A percentile compares a stretch with the other conserved stretches of the same genome.
Evolutionary conservation across 2,888 invertebrate genomes (phyloP).

Genomic region (Dicyrtomina minuta): DNA sequence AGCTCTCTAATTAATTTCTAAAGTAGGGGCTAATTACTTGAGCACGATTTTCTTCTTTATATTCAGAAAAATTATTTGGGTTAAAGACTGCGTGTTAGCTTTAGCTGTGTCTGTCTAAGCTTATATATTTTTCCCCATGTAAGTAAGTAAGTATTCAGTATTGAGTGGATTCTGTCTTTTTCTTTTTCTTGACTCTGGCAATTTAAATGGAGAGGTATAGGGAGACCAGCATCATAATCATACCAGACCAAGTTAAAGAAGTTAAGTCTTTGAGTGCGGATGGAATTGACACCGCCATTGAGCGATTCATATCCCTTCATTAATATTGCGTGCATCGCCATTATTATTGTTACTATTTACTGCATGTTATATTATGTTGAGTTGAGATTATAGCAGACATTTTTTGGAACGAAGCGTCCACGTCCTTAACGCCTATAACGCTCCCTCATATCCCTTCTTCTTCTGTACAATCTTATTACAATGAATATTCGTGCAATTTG

Average conservation of each 20-base stretch:
- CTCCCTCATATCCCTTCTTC: not conserved
- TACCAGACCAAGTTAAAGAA: no score
- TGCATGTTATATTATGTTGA: not conserved
- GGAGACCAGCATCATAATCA: no score
- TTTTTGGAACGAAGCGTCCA: no score
- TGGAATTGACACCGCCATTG: slow-evolving; percentile 8
- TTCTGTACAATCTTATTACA: not conserved
- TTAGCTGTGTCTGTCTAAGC: not conserved
- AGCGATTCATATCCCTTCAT: slow-evolving; percentile 12
- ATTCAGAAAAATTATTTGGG: slow-evolving; percentile 6
- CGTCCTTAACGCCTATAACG: no score
- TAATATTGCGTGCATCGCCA: not conserved
- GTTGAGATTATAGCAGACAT: no score
- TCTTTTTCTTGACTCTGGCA: no score
- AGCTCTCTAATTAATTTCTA: slow-evolving; percentile 22
- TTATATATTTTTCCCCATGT: no score
- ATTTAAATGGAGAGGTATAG: no score
- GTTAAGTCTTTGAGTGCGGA: not conserved
- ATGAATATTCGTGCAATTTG: slow-evolving; percentile 7
- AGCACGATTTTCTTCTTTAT: slow-evolving; percentile 22
- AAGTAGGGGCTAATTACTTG: slow-evolving; percentile 29
- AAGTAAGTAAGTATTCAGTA: no score
- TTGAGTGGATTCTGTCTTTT: no score
- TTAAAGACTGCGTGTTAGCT: slow-evolving; percentile 9
- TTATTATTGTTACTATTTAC: not conserved